These are phyloP conservation scores for Alviniconcha strummeri DNA, from an alignment of 2,888 invertebrate species.

Conservation along the genomic window DNA sequence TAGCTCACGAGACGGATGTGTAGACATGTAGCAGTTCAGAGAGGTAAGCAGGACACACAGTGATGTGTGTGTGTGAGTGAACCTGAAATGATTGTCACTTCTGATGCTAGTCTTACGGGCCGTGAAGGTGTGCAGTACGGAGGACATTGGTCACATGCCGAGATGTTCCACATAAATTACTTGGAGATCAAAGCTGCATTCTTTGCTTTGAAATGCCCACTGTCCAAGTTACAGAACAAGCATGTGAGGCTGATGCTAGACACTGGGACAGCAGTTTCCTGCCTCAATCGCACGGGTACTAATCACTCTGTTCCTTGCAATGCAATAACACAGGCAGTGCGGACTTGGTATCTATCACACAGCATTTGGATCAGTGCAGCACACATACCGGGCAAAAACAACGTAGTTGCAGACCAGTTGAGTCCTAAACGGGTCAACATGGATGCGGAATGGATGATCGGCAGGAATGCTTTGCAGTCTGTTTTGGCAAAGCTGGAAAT, in stretches of 20 bases:
- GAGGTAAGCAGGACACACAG: not conserved
- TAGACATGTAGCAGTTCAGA: too few species aligned
- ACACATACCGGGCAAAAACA: slow-evolving; percentile 23
- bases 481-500: not conserved
- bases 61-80: not conserved
- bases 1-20: too few species aligned
- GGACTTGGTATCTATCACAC: slow-evolving; percentile 21
- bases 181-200: slow-evolving; percentile 26
- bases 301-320: slow-evolving; percentile 20
- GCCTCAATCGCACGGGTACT: slow-evolving; percentile 26
- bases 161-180: slow-evolving; percentile 28
- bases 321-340: slow-evolving; percentile 4
- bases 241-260: slow-evolving; percentile 27
- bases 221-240: not conserved
- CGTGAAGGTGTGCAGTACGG: not conserved
- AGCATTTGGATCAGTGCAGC: slow-evolving; percentile 1
- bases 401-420: not conserved
- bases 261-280: slow-evolving; percentile 9
- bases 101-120: slow-evolving; percentile 26
- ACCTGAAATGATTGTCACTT: not conserved
- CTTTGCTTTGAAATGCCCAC: slow-evolving; percentile 18
- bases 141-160: slow-evolving; percentile 19
- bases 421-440: slow-evolving; percentile 6
- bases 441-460: slow-evolving; percentile 26
- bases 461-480: not conserved